Base-by-base conservation (phyloP, 35 echinoderm and acorn worm genomes). In the Patiria miniata region DNA sequence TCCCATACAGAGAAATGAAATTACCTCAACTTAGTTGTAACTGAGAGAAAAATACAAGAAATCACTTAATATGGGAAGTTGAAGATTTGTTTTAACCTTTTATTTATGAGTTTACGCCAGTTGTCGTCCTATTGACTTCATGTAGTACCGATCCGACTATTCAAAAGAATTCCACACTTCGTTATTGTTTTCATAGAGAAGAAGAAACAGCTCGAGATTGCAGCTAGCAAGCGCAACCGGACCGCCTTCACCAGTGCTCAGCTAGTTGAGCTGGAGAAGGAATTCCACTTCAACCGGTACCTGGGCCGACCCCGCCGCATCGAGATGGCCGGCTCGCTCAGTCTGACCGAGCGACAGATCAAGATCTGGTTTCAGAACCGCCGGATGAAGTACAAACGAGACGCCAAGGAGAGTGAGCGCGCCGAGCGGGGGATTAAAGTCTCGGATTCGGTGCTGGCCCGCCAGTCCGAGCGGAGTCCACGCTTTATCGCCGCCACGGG, bases 341-440 rank as follows among this genome's bases (percentile, higher is more conserved):
- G 83, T 42, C 84, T 98, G 51, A 91, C 92, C 5, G 95, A 98
- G 60, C 60, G 95, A 22, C 95, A 98, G 69, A 91, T 98, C 56
- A 98, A 98, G 89, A 94, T 98, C 52, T 94, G 92, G 95, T 98
- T 97, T 52, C 95, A 98, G 39, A 98, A 98, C 56, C 79, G 95
- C 53, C 77, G 92, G 14, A 98, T 94, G 95, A 98, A 98, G 44
- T 82, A 90, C 36, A 98, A 98, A 60, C 86, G 91, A 37, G 95
- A 98, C 55, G 86, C 91, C 51, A 95, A 95, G 42, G 93, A 95
- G 39, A 88, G 78, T 36, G 90, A 95, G 80, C 55, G 93, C 17
- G 90, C 90, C 0, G 90, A 90, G 40, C 15, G 88, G 8, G 88
- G 81, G 15, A 90, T 90, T 50, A 90, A 90, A 84, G 88, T 90